Base-by-base conservation (phyloP, 1,140 invertebrate genomes). In the Sarcophaga bullata region DNA sequence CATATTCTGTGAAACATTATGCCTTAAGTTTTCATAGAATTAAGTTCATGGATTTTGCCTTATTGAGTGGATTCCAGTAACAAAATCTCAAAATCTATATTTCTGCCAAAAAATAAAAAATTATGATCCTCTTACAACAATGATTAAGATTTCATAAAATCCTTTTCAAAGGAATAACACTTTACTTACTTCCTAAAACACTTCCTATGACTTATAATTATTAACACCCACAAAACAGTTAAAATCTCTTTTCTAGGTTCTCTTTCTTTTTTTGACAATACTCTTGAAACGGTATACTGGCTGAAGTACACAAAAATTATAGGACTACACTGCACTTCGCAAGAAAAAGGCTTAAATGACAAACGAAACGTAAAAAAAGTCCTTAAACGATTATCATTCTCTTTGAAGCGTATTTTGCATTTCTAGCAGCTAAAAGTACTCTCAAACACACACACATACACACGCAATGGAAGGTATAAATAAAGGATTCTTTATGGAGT, bases 401-500 rank as follows among this genome's bases (percentile, higher is more conserved):
- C 17, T 19, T n/a, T 37, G 0, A 13, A 58, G 6, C 15, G 54
- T 58, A 58, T n/a, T 58, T 58, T 58, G 54, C 13, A 13, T 58
- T 48, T 17, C 11, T 52, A 78, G 75, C 48, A 15, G 3, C 6
- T 47, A 25, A 50, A 19, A 78, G 49, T 50, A 78, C 3, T 3
- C 9, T 25, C 25, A 37, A 25, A 73, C 72, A 73, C 25, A 37
- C 25, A 73, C 81, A n/a, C 15, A 13, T 58, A 19, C 81, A 19
- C 54, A 6, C 7, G 58, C 8, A 72, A 8, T 80, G 76, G 73
- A 73, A 76, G 80, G 80, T 81, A 80, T 80, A 54, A 83, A 83
- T 19, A 81, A 83, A 83, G 82, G 80, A 83, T 83, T 83, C 72
- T 83, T 47, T 68, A 83, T 83, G 78, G 58, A 76, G 82, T 81